Base-by-base conservation (phyloP, 2,888 invertebrate genomes). In the Andrena trimmerana region DNA sequence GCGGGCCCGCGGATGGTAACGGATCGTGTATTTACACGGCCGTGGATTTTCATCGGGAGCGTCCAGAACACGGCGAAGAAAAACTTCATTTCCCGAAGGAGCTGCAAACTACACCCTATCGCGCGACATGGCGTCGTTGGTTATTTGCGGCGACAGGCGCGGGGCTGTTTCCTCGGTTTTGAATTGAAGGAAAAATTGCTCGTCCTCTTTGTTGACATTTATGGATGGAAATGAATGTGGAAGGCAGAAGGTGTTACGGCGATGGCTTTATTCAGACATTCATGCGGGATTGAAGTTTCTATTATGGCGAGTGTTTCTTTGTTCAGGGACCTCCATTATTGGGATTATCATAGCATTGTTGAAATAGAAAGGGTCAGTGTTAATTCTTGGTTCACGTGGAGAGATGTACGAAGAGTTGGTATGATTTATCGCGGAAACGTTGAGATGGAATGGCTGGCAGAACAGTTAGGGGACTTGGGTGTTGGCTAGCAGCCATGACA, bases 41-140 rank as follows among this genome's bases (percentile, higher is more conserved):
- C 50, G 8, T 6, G 52, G 16, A 20, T 20, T 31, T 33, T 62
- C 62, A 52, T 24, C 62, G 36, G 27, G 20, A 48, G n/a, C 27
- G 71, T 50, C 20, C 33, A 33, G 31, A 29, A 63, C 63, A 54
- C 63, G 52, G 33, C 48, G 65, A 5, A 33, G 13, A 48, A 31
- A 60, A 50, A 73, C 59, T 60, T 73, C 57, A 62, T 59, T 73
- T 73, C 72, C 36, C 52, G 33, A 60, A 24, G 66, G 74, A 36
- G 24, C 13, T 1, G 27, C 33, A 36, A 60, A 60, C 33, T 48
- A 27, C 20, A n/a, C 63, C 42, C 27, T 27, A 65, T 20, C 36
- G 27, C n/a, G 27, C 6, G 33, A 27, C 13, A 16, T 1, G 42
- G 33, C 20, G 54, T 13, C 42, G 54, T 65, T 10, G 31, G 48